A percentile compares a stretch with the other conserved stretches of the same genome.
Conservation (phyloP, 2,888 invertebrate species). For the Nomada fucata region DNA sequence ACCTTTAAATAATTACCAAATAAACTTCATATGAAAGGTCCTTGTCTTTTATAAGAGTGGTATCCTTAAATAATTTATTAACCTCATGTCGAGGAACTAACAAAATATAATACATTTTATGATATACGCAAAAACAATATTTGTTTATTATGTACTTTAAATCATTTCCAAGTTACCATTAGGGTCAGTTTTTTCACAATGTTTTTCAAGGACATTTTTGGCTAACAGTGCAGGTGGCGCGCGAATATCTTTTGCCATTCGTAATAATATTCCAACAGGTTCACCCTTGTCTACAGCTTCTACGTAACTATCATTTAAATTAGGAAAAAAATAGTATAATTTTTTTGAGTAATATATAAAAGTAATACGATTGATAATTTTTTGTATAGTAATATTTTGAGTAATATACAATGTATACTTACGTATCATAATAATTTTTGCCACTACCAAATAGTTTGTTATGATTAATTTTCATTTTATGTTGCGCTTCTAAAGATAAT, state of each 20-base stretch:
- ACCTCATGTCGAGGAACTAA: conserved; percentile 84
- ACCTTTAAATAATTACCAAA: conserved; percentile 85
- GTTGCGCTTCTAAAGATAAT: conserved; percentile 87
- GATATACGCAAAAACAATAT: neutral
- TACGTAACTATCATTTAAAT: conserved; percentile 61
- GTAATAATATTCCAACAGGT: conserved; percentile 87
- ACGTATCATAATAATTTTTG: conserved; percentile 86
- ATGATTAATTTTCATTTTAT: conserved; percentile 88
- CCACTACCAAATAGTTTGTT: conserved; percentile 86
- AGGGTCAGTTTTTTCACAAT: conserved; percentile 80
- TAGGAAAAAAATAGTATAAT: conserved; percentile 33
- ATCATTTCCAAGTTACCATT: conserved; percentile 58
- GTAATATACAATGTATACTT: conserved; percentile 64
- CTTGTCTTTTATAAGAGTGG: conserved; percentile 89
- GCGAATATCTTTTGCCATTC: conserved; percentile 85
- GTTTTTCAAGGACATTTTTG: conserved; percentile 86
- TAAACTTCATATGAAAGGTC: conserved; percentile 90
- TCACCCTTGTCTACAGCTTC: conserved; percentile 83
- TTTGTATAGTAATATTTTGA: too few species aligned
- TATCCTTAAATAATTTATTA: conserved; percentile 88
- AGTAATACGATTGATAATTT: neutral
- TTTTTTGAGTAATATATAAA: neutral
- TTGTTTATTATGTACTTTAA: neutral
- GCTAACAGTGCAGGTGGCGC: conserved; percentile 87
- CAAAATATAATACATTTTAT: conserved; percentile 83